phyloP scores from a whole-genome alignment of 2,113 vertebrate species.

The Brachypteracias leptosomus region DNA sequence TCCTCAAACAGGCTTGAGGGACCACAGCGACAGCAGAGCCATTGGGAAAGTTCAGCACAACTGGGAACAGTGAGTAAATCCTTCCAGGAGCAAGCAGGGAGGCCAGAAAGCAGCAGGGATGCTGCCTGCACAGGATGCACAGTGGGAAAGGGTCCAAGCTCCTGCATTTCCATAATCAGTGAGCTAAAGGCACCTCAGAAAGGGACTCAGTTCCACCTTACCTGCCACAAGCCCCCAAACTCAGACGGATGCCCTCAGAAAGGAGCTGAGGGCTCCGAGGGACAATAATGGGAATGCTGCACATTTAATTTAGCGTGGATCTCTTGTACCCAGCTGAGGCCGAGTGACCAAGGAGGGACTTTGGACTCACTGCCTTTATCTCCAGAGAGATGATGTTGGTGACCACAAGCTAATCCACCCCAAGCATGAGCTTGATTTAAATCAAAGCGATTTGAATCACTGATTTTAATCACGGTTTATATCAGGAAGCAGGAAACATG shows the following conservation, averaged over 20 bases:
- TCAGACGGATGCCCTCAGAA: accelerated
- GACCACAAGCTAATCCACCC: conserved; percentile 40
- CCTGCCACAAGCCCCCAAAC: not conserved
- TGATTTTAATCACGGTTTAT: conserved; percentile 9
- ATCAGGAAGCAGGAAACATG: conserved; percentile 54
- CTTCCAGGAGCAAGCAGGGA: not conserved
- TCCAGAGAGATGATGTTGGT: not conserved
- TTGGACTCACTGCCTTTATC: not conserved
- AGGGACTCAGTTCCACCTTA: not conserved
- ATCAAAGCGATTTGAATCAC: conserved; percentile 36
- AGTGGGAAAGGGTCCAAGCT: not conserved
- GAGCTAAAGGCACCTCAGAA: not conserved
- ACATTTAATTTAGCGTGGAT: accelerated
- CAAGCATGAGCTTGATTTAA: not conserved
- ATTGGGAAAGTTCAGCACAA: not conserved
- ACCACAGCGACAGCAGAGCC: accelerated
- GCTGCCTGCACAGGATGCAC: not conserved
- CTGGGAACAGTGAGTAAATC: accelerated
- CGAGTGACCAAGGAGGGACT: not conserved
- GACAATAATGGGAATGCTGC: not conserved
- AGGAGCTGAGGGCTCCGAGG: not conserved
- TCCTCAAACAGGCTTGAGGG: not conserved
- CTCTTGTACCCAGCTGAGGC: not conserved
- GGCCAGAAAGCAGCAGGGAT: not conserved
- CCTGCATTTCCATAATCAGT: not conserved